Evolutionary conservation across 1,140 invertebrate species (phyloP).

Genomic region (Papilio xuthus): DNA sequence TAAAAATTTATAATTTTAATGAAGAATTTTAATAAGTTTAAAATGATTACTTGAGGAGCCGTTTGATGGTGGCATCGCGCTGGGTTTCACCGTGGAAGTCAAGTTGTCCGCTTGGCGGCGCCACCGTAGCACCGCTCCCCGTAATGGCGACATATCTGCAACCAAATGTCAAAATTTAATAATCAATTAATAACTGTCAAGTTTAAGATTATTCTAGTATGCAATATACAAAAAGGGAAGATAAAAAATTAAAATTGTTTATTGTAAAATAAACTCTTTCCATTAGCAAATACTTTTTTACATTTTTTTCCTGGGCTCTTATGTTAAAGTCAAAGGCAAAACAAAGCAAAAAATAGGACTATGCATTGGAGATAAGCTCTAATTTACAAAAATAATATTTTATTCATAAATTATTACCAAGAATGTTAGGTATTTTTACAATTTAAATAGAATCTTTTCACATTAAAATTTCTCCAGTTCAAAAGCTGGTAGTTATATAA

Average conservation of each 20-base stretch:
- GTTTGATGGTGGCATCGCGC: constrained; percentile 13
- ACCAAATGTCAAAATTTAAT: constrained; percentile 39
- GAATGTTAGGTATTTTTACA: not conserved
- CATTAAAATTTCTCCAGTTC: not conserved
- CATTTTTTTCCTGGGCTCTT: not conserved
- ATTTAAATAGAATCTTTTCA: not conserved
- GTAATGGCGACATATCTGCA: constrained; percentile 68
- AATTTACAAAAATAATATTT: not conserved
- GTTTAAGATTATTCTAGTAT: not conserved
- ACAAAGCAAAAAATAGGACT: not conserved
- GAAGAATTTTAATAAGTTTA: not conserved
- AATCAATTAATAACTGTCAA: constrained; percentile 16
- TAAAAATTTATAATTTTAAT: not conserved
- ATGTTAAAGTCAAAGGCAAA: not conserved
- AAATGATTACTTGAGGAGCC: constrained; percentile 27
- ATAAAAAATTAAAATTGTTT: not conserved
- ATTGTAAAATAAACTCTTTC: not conserved
- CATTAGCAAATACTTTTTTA: not conserved
- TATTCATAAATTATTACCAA: not conserved
- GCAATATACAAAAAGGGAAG: not conserved
- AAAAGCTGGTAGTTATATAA: not conserved
- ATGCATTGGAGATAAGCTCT: not conserved
- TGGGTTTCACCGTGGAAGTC: constrained; percentile 26
- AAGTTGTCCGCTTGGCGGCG: constrained; percentile 61
- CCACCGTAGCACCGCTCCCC: constrained; percentile 62